phyloP scores from a whole-genome alignment of 2,888 invertebrate genomes.

The Alloplasta piceator region DNA sequence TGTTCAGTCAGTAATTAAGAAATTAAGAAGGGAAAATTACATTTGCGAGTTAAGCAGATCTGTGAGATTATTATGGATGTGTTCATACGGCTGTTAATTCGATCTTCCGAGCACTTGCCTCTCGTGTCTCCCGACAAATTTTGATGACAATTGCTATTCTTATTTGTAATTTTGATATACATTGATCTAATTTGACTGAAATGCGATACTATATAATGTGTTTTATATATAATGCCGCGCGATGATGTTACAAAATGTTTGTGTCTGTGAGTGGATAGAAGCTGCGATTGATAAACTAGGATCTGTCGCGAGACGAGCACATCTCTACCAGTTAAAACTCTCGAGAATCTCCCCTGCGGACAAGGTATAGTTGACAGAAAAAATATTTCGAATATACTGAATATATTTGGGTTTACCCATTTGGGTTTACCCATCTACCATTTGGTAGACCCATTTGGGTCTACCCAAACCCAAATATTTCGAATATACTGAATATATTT shows the following conservation, averaged over 20 bases:
- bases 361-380: too few species aligned
- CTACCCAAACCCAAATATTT: too few species aligned
- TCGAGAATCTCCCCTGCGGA: too few species aligned
- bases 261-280: conserved; percentile 13
- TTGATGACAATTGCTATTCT: conserved; percentile 52
- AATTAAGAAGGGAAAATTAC: conserved; percentile 38
- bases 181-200: conserved; percentile 11
- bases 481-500: too few species aligned
- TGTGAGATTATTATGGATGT: too few species aligned
- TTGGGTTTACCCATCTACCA: too few species aligned
- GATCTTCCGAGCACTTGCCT: conserved; percentile 26
- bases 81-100: conserved; percentile 20
- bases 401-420: too few species aligned
- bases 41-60: conserved; percentile 14
- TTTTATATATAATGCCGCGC: conserved; percentile 3
- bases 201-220: neutral
- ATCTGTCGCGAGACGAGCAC: too few species aligned
- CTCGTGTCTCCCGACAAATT: conserved; percentile 41
- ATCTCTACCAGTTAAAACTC: too few species aligned
- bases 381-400: too few species aligned
- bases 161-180: conserved; percentile 16
- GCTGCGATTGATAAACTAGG: conserved; percentile 16
- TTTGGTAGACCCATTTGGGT: too few species aligned
- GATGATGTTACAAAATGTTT: conserved; percentile 19
- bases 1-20: conserved; percentile 8